Evolutionary conservation across 2,888 invertebrate species (phyloP).

Genomic region (Cantharis rustica): DNA sequence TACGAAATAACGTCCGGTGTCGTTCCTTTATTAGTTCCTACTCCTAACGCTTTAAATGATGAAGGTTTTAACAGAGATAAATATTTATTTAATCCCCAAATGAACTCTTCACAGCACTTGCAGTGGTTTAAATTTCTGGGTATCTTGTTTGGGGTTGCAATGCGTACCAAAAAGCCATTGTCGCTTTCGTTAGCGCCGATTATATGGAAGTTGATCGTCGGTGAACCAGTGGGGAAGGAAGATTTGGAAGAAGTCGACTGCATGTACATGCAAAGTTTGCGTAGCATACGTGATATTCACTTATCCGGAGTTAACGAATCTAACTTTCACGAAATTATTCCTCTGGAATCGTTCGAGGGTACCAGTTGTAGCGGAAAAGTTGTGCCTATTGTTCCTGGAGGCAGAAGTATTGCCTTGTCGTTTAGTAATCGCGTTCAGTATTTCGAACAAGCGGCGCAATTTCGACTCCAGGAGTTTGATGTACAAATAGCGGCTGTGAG

Average conservation of each 20-base stretch:
- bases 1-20: slow-evolving; percentile 64
- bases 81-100: slow-evolving; percentile 64
- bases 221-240: slow-evolving; percentile 62
- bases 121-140: slow-evolving; percentile 66
- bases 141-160: slow-evolving; percentile 67
- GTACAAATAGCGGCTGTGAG: slow-evolving; percentile 64
- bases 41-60: slow-evolving; percentile 66
- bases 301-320: slow-evolving; percentile 63
- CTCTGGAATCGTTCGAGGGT: slow-evolving; percentile 66
- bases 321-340: slow-evolving; percentile 65
- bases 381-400: slow-evolving; percentile 66
- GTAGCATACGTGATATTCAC: slow-evolving; percentile 65
- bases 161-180: slow-evolving; percentile 69
- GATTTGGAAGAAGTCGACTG: slow-evolving; percentile 67
- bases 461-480: slow-evolving; percentile 66
- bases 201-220: slow-evolving; percentile 67
- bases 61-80: slow-evolving; percentile 67
- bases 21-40: slow-evolving; percentile 64
- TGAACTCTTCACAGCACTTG: slow-evolving; percentile 61
- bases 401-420: slow-evolving; percentile 62
- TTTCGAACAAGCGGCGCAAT: slow-evolving; percentile 64
- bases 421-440: slow-evolving; percentile 65
- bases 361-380: slow-evolving; percentile 64
- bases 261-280: slow-evolving; percentile 63
- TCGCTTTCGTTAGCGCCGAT: slow-evolving; percentile 66